phyloP scores from a whole-genome alignment of 2,797 vertebrate genomes.

The Malurus splendens region DNA sequence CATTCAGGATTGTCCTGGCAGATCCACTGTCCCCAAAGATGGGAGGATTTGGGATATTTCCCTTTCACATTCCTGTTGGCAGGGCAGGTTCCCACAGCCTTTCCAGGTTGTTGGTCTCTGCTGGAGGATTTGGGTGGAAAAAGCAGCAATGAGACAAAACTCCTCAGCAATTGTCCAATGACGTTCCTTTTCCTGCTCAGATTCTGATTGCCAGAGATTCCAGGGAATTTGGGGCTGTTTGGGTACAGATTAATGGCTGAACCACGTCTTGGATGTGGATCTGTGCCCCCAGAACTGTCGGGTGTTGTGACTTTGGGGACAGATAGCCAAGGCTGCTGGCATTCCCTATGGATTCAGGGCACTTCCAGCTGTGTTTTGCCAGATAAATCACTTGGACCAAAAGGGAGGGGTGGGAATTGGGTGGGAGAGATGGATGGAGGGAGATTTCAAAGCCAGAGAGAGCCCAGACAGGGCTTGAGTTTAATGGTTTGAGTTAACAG shows the following conservation, averaged over 20 bases:
- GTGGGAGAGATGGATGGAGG: neutral
- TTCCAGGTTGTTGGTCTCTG: neutral
- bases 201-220: neutral
- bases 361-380: neutral
- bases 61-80: accelerated
- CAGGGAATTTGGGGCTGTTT: accelerated
- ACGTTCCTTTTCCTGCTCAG: accelerated
- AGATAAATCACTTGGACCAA: accelerated
- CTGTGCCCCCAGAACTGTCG: accelerated
- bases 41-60: accelerated
- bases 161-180: accelerated
- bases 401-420: neutral
- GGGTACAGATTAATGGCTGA: accelerated
- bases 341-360: accelerated
- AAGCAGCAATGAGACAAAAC: neutral
- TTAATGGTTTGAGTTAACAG: neutral
- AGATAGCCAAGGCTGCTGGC: neutral
- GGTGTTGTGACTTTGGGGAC: no score
- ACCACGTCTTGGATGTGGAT: accelerated
- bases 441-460: neutral
- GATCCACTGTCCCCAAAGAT: accelerated
- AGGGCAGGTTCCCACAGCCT: no score
- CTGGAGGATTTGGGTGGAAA: accelerated
- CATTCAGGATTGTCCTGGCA: accelerated
- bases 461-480: neutral